Evolutionary conservation across 1,140 invertebrate genomes (phyloP).

Genomic region (Neodiprion virginianus): DNA sequence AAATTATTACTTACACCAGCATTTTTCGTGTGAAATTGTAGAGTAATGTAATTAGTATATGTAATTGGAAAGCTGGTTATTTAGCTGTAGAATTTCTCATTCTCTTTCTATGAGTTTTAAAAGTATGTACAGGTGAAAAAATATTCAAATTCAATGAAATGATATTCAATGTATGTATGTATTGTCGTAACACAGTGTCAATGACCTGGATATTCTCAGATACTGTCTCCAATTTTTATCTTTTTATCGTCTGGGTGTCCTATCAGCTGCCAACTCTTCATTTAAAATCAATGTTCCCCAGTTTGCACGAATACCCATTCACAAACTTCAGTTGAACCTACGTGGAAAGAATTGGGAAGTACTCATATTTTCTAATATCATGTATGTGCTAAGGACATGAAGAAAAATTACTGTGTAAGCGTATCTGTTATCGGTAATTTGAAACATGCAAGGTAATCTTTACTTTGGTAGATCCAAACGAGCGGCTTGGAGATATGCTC

Average conservation of each 20-base stretch:
- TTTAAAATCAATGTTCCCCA: no score
- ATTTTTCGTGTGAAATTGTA: no score
- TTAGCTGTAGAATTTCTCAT: neutral
- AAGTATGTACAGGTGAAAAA: neutral
- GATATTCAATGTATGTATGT: neutral
- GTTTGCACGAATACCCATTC: no score
- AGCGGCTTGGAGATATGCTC: slow-evolving; percentile 85
- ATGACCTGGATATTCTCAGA: neutral
- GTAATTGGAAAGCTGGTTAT: no score
- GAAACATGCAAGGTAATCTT: neutral
- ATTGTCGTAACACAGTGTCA: neutral
- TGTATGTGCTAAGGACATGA: no score
- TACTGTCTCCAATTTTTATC: neutral
- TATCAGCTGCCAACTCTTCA: neutral
- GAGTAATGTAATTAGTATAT: no score
- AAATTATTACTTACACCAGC: neutral
- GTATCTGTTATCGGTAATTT: neutral
- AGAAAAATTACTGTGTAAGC: slow-evolving; percentile 16
- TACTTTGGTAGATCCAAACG: slow-evolving; percentile 74
- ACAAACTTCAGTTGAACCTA: neutral
- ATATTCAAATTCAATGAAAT: neutral
- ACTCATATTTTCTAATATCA: neutral
- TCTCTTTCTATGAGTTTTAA: neutral
- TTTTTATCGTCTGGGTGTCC: neutral
- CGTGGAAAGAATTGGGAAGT: neutral